These are phyloP conservation scores for Hylomyscus alleni DNA, from an alignment of 2,797 vertebrate species.

Conservation along the genomic window DNA sequence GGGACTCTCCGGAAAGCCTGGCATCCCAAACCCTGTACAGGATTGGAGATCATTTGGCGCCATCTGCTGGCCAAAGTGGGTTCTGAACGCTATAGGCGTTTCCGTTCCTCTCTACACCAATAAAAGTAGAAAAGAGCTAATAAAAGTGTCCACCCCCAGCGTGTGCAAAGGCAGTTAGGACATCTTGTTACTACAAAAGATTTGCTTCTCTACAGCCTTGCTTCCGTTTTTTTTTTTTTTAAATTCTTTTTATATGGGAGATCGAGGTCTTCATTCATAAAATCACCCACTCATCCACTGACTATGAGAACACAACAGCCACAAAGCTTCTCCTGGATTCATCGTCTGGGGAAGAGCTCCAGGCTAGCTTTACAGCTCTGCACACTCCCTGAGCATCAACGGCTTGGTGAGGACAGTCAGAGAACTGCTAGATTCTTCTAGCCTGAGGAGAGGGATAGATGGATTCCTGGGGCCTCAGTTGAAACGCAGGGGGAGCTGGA, in stretches of 20 bases:
- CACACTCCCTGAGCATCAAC: neutral
- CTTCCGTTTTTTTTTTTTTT: neutral
- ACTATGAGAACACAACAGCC: accelerated
- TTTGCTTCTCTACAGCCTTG: neutral
- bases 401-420: neutral
- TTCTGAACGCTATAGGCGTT: accelerated
- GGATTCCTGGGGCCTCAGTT: neutral
- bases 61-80: constrained; percentile 53
- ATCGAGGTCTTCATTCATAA: neutral
- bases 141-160: neutral
- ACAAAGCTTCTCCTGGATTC: neutral
- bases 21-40: accelerated
- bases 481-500: neutral
- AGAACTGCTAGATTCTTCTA: neutral
- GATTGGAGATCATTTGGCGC: constrained; percentile 52
- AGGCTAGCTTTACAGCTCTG: neutral
- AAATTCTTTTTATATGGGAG: neutral
- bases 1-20: accelerated
- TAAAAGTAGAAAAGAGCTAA: neutral
- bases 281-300: neutral
- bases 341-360: neutral
- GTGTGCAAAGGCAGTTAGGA: neutral
- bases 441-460: neutral
- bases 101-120: neutral
- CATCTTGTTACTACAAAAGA: neutral